A percentile compares a stretch with the other conserved stretches of the same genome.
These are phyloP conservation scores for Acheta domesticus DNA, from an alignment of 2,888 invertebrate genomes.

Conservation along the genomic window DNA sequence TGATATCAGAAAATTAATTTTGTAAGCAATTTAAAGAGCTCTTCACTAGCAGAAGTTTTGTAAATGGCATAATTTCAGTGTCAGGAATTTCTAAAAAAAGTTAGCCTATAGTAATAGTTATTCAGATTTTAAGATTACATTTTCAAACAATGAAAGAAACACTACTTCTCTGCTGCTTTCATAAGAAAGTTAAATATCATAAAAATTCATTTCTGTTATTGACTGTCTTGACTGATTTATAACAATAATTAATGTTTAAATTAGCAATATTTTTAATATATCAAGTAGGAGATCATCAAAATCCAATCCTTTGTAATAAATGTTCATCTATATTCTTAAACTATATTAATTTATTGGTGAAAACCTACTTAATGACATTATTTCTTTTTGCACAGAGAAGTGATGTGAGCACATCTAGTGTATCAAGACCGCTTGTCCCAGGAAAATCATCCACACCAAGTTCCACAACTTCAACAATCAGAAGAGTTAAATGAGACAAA, in stretches of 20 bases:
- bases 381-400: slow-evolving; percentile 40
- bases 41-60: too few species aligned
- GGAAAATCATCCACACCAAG: background rate
- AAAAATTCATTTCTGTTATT: too few species aligned
- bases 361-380: background rate
- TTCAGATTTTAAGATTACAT: too few species aligned
- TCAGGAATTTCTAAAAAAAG: too few species aligned
- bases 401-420: slow-evolving; percentile 40
- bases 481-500: background rate
- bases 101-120: too few species aligned
- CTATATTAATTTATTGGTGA: background rate
- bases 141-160: too few species aligned
- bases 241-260: background rate
- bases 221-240: background rate
- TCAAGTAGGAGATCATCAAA: background rate
- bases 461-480: slow-evolving; percentile 18
- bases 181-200: too few species aligned
- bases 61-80: too few species aligned
- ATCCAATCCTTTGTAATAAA: background rate
- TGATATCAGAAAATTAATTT: too few species aligned
- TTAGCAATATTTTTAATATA: background rate
- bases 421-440: slow-evolving; percentile 32
- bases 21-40: too few species aligned
- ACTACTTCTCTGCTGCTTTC: too few species aligned
- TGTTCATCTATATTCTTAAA: background rate